Evolutionary conservation across 2,113 vertebrate genomes (phyloP), one percentile per base, ranked within the genome.

Genomic region (Atractosteus spatula): DNA sequence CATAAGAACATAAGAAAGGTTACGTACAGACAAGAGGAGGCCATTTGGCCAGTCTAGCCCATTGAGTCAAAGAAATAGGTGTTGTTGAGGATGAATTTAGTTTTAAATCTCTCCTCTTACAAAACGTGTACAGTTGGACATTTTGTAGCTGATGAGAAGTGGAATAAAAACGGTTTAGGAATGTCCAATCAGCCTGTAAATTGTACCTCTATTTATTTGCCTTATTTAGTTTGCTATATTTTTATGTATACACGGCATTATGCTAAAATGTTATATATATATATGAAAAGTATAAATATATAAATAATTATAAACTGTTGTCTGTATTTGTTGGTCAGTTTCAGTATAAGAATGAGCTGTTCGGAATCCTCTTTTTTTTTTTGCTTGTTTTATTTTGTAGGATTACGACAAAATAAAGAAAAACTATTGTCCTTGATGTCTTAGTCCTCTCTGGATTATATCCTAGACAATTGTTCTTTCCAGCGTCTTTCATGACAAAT

Each of bases 121-220:
- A 86, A 84, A 92, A 85, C 79, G 86, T 90, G 89, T 90, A 91
- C 83, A 90, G 87, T 88, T 80, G 84, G 84, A 91, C 82, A 88
- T 92, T 90, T 93, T 94, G 87, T 89, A 80, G 87, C 90, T 91
- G 87, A 89, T 85, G 79, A 56, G 12, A 79, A 57, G 3, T 59
- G 65, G 76, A 83, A 86, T 51, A 76, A 55, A 84, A 86, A 78
- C 83, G 71, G 80, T 90, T 91, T 90, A 90, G 86, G 86, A 92
- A 90, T 91, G 88, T 93, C 91, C 82, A 81, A 80, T 82, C 87
- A 88, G 89, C 86, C 85, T 95, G 92, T 95, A 95, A 93, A 93
- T 93, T 91, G 86, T 91, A 92, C 86, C 89, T 94, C 92, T 94
- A 95, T 94, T 95, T 96, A 95, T 95, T 95, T 93, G 92, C 91